Conservation (phyloP, 2,113 vertebrate species). For the Thalassarche chlororhynchos region DNA sequence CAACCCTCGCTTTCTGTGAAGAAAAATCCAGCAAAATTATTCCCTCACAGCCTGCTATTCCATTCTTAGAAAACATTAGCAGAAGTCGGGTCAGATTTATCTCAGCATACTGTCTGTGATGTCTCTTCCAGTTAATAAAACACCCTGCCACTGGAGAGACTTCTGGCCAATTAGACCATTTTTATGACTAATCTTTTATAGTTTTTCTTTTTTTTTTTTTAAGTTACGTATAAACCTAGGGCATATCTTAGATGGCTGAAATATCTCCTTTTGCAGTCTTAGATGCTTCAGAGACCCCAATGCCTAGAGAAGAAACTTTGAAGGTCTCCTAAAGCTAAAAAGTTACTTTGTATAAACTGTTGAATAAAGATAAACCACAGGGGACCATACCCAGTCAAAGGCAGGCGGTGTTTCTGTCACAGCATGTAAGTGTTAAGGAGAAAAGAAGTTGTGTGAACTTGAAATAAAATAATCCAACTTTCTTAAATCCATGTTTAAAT, state of each 20-base stretch:
- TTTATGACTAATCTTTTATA: conserved; percentile 51
- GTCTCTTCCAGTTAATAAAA: conserved; percentile 70
- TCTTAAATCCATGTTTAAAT: conserved; percentile 8
- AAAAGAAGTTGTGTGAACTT: neutral
- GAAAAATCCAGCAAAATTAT: conserved; percentile 33
- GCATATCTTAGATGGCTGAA: conserved; percentile 36
- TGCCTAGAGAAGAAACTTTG: conserved; percentile 2
- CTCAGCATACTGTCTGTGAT: conserved; percentile 38
- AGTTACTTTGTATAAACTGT: conserved; percentile 29
- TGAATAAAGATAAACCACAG: conserved; percentile 42
- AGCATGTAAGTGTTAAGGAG: conserved; percentile 7
- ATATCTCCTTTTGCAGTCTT: conserved; percentile 18
- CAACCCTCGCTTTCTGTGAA: neutral
- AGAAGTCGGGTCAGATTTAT: conserved; percentile 33
- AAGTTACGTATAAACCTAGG: conserved; percentile 24
- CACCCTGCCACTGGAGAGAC: conserved; percentile 24
- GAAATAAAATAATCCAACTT: conserved; percentile 11
- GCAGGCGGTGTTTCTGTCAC: neutral
- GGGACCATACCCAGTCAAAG: neutral
- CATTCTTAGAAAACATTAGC: conserved; percentile 48
- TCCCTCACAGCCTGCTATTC: neutral
- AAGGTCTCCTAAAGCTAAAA: conserved; percentile 47
- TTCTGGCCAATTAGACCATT: conserved; percentile 65
- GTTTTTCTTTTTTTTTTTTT: neutral
- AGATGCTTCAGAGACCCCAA: conserved; percentile 16